phyloP scores from a whole-genome alignment of 2,113 vertebrate species.

The Marcusenius ussheri region DNA sequence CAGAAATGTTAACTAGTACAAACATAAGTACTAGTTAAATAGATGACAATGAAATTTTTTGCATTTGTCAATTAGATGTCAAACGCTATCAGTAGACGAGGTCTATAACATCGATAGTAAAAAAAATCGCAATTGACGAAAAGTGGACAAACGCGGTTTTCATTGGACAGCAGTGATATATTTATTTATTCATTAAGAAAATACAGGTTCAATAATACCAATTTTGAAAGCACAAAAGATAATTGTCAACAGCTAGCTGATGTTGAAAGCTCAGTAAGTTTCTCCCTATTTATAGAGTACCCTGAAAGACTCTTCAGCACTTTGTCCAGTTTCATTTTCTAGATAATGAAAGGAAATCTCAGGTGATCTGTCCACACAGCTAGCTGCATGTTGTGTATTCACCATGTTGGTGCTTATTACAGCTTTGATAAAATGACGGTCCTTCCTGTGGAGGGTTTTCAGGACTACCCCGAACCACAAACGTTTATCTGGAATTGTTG shows the following conservation, averaged over 20 bases:
- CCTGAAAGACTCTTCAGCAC: background rate
- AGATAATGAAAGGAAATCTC: background rate
- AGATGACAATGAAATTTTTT: background rate
- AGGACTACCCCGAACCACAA: background rate
- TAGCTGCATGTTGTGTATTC: background rate
- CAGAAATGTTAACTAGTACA: background rate
- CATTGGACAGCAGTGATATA: background rate
- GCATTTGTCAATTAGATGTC: background rate
- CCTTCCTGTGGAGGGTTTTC: constrained; percentile 3
- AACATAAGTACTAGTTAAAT: background rate
- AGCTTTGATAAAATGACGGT: background rate
- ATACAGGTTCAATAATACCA: background rate
- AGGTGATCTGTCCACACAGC: background rate
- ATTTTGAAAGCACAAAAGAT: background rate
- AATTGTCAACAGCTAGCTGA: background rate
- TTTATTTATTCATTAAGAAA: background rate
- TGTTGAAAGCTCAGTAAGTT: background rate
- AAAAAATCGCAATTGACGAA: background rate
- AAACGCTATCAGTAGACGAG: background rate
- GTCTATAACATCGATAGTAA: background rate
- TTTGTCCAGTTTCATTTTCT: background rate
- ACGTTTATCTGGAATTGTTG: background rate
- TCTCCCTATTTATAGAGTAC: background rate
- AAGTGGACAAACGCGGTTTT: background rate
- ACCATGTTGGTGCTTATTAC: constrained; percentile 5